phyloP scores from a whole-genome alignment of 2,113 vertebrate species.

The Tupaia chinensis region DNA sequence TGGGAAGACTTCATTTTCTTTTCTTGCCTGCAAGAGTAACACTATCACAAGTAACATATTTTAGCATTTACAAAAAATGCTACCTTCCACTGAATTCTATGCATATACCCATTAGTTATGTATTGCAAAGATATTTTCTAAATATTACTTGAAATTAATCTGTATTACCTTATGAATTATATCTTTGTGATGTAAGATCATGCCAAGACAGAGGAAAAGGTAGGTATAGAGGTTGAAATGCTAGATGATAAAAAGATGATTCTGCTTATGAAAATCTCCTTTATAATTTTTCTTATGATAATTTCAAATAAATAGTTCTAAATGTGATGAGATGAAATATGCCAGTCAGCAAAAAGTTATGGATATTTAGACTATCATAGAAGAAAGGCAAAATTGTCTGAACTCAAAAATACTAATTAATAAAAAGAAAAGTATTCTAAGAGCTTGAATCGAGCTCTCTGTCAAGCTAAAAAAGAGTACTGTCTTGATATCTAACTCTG shows the following conservation, averaged over 20 bases:
- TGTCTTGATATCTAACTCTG: not conserved
- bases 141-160: not conserved
- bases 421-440: not conserved
- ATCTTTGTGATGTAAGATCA: not conserved
- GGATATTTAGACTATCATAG: not conserved
- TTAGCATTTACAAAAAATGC: not conserved
- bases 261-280: not conserved
- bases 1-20: not conserved
- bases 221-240: not conserved
- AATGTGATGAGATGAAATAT: constrained; percentile 16
- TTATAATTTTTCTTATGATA: not conserved
- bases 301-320: not conserved
- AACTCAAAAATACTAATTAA: not conserved
- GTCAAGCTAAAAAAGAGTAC: not conserved
- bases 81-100: not conserved
- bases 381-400: not conserved
- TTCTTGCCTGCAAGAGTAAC: not conserved
- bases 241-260: not conserved
- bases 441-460: not conserved
- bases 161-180: not conserved
- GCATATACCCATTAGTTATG: not conserved
- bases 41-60: not conserved
- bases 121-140: not conserved
- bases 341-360: not conserved
- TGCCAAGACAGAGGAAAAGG: not conserved